Base-by-base conservation (phyloP, 2,113 vertebrate species). In the Odontophorus gujanensis region DNA sequence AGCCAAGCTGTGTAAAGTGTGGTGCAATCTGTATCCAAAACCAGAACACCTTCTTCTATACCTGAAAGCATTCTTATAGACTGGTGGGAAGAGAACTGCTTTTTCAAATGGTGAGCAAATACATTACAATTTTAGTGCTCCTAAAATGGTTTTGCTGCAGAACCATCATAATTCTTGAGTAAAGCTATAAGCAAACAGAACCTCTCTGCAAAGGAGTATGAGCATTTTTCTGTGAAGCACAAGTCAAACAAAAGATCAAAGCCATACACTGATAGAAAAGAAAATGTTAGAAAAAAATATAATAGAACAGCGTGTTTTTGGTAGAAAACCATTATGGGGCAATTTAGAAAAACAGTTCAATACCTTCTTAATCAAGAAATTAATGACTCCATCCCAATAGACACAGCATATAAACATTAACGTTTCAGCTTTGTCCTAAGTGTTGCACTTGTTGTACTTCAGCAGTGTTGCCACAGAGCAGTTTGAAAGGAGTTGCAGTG, bases 191-290 rank as follows among this genome's bases (percentile, higher is more conserved):
- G 89, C 81, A 95, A 93, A 96, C 81, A 95, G 65, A 96, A 80
- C 26, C 75, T 92, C 94, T 95, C 75, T 93, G 87, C 90, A 76
- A 95, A 96, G 87, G 84, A 94, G 97, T 97, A 96, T 91, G 90
- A 96, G 92, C 76, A 88, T 93, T 97, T 95, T 92, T 94, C 30
- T 30, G 90, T 74, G 91, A 97, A 96, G 90, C 47, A 81, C 63
- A 94, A 96, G 94, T 97, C 87, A 96, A 97, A 97, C 83, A 95
- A 76, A 96, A 97, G 80, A 97, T 96, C 94, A 96, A 98, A 98
- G 93, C 81, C 65, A 78, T 59, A 73, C 62, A 76, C 34, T 87
- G 92, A 95, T 95, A 80, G 68, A 74, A 68, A 95, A 94, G 85
- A 50, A 71, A 93, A 72, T 77, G 13, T 75, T 55, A 8, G 13